Evolutionary conservation across 2,888 invertebrate genomes (phyloP).

Genomic region (Yponomeuta evonymella): DNA sequence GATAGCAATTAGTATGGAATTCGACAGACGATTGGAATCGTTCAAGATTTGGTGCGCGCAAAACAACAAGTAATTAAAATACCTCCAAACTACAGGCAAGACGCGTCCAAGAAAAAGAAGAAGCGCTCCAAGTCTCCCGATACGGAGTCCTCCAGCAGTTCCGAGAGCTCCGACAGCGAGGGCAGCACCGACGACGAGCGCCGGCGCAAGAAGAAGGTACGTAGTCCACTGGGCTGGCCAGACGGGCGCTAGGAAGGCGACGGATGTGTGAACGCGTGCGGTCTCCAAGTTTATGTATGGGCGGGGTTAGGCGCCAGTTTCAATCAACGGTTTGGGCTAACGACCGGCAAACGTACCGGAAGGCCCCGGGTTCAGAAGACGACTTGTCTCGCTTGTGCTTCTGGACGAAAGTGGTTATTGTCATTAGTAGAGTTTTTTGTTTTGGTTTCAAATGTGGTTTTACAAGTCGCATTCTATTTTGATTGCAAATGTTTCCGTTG

Average conservation of each 20-base stretch:
- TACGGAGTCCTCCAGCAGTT: constrained; percentile 66
- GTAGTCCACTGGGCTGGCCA: not conserved
- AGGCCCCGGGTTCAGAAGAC: not conserved
- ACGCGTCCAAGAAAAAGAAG: constrained; percentile 60
- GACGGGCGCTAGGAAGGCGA: not conserved
- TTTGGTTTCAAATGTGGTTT: too few species aligned
- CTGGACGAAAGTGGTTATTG: too few species aligned
- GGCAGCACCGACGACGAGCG: constrained; percentile 53
- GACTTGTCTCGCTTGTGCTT: not conserved
- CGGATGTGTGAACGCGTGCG: not conserved
- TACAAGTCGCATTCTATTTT: too few species aligned
- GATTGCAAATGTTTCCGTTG: too few species aligned
- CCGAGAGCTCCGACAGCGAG: constrained; percentile 53
- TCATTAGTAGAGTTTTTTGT: too few species aligned
- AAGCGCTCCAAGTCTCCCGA: constrained; percentile 75
- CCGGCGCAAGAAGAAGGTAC: constrained; percentile 54
- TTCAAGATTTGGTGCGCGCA: too few species aligned
- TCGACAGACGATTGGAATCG: too few species aligned
- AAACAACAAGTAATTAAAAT: too few species aligned
- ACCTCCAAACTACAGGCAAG: not conserved
- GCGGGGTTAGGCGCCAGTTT: not conserved
- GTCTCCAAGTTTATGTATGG: not conserved
- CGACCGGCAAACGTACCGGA: too few species aligned
- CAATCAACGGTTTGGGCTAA: too few species aligned
- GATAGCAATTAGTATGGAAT: too few species aligned